Evolutionary conservation across 1,140 invertebrate genomes (phyloP), one percentile per base, ranked within the genome.

Genomic region (Drosophila sucinea): DNA sequence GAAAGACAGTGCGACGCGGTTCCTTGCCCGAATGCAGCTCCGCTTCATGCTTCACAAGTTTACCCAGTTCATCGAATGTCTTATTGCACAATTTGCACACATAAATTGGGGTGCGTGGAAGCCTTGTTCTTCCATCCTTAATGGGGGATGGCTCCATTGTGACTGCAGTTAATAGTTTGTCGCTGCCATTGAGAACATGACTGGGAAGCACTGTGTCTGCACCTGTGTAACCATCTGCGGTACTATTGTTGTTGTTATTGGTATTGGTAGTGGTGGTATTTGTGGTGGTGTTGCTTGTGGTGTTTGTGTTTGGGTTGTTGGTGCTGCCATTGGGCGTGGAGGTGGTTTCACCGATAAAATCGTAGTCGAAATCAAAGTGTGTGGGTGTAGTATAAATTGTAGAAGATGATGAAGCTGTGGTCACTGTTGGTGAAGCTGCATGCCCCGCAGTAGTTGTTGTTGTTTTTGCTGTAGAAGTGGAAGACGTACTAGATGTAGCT

Each of bases 331-430:
- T 64, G n/a, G 60, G 5, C 38, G 67, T 68, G 38, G 63, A 64
- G 25, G 32, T 32, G 3, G 51, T 56, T 27, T 83, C 67, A 8
- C 67, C 68, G 25, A 87, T 89, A 11, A 87, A 67, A 33, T 87
- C 84, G 32, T 77, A 69, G 4, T 89, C 84, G 60, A 80, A 83
- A 60, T 87, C 83, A 60, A 89, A 89, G 2, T 75, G 82, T 25
- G 79, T 82, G 11, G 82, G 82, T 1, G 83, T 82, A 47, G 79
- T 64, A 58, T 67, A 81, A 1, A 73, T 56, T 5, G 55, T 29
- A 5, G 73, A 67, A 1, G 77, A 29, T 1, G 62, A 27, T 25
- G 51, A 41, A 23, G 33, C 10, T 51, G 40, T 27, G 11, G 40
- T 58, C 29, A 41, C 27, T 35, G 58, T 60, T 27, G 76, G 35